Percentiles rank a stretch among this genome's conserved stretches.
Conservation (phyloP, 2,113 vertebrate genomes). For the Pterocles burchelli region DNA sequence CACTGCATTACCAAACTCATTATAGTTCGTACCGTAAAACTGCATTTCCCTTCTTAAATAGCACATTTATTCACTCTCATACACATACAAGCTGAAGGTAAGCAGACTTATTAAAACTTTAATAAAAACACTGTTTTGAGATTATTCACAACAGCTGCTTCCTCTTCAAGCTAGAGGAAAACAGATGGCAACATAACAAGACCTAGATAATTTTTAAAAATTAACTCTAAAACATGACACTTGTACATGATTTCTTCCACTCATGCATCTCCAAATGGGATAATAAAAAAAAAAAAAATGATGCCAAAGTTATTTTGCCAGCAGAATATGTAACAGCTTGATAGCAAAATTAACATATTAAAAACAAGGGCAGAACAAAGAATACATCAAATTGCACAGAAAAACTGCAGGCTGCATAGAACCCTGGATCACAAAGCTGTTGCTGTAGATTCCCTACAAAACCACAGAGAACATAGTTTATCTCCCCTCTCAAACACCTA, state of each 20-base stretch:
- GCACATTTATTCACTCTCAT: background rate
- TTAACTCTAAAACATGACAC: conserved; percentile 55
- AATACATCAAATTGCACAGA: background rate
- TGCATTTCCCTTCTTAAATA: background rate
- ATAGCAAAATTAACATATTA: conserved; percentile 28
- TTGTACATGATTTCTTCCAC: conserved; percentile 53
- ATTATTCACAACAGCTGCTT: conserved; percentile 63
- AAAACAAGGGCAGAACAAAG: conserved; percentile 41
- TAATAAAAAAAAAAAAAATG: background rate
- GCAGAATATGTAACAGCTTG: conserved; percentile 3
- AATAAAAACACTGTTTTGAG: conserved; percentile 51
- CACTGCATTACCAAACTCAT: background rate
- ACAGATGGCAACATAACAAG: conserved; percentile 64
- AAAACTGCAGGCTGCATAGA: background rate
- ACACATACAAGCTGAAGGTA: conserved; percentile 39
- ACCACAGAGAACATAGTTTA: background rate
- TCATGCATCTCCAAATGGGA: conserved; percentile 35
- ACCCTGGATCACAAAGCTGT: background rate
- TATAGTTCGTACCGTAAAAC: background rate
- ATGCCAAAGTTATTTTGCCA: conserved; percentile 45
- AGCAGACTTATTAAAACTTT: conserved; percentile 40
- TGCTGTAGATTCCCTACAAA: background rate
- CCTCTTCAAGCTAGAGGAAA: conserved; percentile 61
- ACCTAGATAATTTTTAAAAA: conserved; percentile 57
- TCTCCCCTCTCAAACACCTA: background rate